Base-by-base conservation (phyloP, 2,113 vertebrate genomes). In the Lichenostomus cassidix region DNA sequence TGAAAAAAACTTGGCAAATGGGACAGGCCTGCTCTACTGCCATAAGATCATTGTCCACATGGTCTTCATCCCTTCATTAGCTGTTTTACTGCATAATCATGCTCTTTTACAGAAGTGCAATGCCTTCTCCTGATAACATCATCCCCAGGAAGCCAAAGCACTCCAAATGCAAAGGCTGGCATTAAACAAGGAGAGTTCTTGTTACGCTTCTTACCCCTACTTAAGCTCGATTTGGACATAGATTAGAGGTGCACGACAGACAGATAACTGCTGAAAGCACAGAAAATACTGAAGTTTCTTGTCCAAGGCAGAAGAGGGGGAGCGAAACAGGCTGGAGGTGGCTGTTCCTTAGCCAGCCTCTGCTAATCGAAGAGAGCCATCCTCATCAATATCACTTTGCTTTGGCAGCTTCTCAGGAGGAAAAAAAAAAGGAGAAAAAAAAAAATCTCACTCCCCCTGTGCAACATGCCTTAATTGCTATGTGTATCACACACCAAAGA, bases 341-440 rank as follows among this genome's bases (percentile, higher is more conserved):
- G 35, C 64, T 87, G 82, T 39, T 95, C 63, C 90, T 73, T 24
- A 87, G 75, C 50, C 87, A 88, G 78, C 13, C 56, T 47, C 52
- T 0, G 8, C 90, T 87, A 89, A 93, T 92, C 49, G 14, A 95
- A 95, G 73, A 2, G 1, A 94, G 88, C 77, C 76, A 39, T 93
- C 73, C 88, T 89, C 92, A 95, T 93, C 94, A 94, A 91, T 80
- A 95, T 87, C 83, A 93, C 88, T 95, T 93, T 67, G 76, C 79
- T 96, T 80, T 89, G 95, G 94, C 80, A 94, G 74, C 70, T 92
- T 71, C 80, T 89, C 88, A 83, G 24, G 19, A 4, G 0, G 5
- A 3, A 8, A 5, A 33, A 5, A 33, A 65, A 15, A 22, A 28
- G 2, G 5, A 1, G 10, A 23, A 28, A 25, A 12, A 25, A 12